These are phyloP conservation scores for Drosophila seguyi DNA, from an alignment of 1,140 invertebrate species.

Conservation along the genomic window DNA sequence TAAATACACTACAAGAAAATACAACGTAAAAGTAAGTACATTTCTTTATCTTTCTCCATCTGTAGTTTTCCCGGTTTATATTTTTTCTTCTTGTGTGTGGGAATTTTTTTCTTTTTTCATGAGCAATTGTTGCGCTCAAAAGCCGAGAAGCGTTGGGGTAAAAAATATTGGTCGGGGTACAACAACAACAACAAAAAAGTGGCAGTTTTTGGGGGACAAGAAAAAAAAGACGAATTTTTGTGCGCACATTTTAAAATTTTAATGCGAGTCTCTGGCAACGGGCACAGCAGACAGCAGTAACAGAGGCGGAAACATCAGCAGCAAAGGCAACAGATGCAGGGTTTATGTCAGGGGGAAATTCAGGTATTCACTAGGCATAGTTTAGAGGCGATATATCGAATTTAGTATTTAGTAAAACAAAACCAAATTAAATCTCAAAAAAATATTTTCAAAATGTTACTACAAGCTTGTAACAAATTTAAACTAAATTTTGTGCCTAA, in stretches of 20 bases:
- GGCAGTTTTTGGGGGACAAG: background rate
- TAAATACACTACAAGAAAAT: conserved; percentile 1
- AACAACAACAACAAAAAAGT: background rate
- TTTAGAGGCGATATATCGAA: background rate
- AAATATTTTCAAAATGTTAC: background rate
- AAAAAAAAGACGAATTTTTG: conserved; percentile 35
- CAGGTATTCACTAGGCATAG: background rate
- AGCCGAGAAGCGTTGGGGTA: background rate
- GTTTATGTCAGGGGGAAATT: background rate
- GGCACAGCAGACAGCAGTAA: conserved; percentile 13
- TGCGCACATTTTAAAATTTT: conserved; percentile 74
- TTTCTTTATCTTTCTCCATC: too few relatives aligned
- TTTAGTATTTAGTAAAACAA: background rate
- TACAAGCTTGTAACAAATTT: background rate
- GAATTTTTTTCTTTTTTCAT: background rate
- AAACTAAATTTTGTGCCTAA: too few relatives aligned
- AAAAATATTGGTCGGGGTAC: background rate
- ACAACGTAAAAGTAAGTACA: too few relatives aligned
- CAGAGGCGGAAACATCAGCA: conserved; percentile 22
- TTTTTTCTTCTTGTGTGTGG: background rate
- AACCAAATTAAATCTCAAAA: background rate
- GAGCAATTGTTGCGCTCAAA: conserved; percentile 22
- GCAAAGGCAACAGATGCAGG: background rate
- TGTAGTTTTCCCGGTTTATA: background rate
- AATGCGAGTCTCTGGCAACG: conserved; percentile 56